Evolutionary conservation across 2,888 invertebrate species (phyloP).

Genomic region (Caenorhabditis imperialis): DNA sequence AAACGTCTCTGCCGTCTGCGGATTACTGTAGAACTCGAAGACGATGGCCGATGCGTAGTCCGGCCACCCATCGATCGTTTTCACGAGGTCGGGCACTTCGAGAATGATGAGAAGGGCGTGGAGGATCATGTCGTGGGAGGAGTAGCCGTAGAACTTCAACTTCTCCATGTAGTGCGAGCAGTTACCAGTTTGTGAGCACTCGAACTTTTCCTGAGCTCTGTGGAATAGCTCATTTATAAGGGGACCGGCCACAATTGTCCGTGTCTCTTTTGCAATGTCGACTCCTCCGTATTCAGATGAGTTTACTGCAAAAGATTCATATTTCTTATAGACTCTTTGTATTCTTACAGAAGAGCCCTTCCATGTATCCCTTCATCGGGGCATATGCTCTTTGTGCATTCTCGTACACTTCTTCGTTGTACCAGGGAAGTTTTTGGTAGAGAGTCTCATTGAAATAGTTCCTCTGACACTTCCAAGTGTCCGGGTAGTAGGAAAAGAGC

Average conservation of each 20-base stretch:
- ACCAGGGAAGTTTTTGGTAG: no score
- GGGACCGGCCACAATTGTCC: conserved; percentile 36
- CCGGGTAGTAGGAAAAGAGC: no score
- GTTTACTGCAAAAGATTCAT: conserved; percentile 49
- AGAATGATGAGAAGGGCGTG: conserved; percentile 56
- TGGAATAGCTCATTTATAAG: conserved; percentile 47
- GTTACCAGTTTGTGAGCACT: conserved; percentile 7
- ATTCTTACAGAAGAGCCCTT: no score
- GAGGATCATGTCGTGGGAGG: conserved; percentile 61
- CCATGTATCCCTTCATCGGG: no score
- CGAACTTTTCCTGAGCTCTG: conserved; percentile 45
- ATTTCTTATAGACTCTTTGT: no score
- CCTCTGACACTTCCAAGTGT: no score
- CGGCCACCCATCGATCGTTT: conserved; percentile 52
- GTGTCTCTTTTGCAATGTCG: conserved; percentile 54
- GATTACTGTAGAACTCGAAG: conserved; percentile 55
- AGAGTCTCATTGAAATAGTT: no score
- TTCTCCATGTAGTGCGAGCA: conserved; percentile 42
- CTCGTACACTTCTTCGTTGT: no score
- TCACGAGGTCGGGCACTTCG: conserved; percentile 27
- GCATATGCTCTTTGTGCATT: no score
- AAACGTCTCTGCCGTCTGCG: conserved; percentile 9
- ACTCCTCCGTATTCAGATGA: conserved; percentile 37
- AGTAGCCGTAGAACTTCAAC: conserved; percentile 61
- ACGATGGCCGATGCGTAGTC: conserved; percentile 51